Evolutionary conservation across 2,888 invertebrate species (phyloP).

Genomic region (Dendrolimus houi): DNA sequence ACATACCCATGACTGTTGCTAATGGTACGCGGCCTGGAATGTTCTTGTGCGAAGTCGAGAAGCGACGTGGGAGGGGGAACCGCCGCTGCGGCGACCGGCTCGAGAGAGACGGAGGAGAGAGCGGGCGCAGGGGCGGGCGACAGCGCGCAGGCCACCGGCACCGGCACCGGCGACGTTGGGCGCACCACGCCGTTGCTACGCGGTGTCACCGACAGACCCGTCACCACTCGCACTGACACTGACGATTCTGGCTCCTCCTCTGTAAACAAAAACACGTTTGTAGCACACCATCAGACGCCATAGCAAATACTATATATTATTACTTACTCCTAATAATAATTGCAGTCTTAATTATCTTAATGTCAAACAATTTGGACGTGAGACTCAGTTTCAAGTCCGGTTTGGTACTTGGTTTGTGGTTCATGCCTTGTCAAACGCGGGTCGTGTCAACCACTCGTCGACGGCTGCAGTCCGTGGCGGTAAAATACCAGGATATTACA

Average conservation of each 20-base stretch:
- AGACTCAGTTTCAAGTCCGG: too few species aligned
- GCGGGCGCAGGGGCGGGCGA: constrained; percentile 21
- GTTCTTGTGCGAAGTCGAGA: constrained; percentile 70
- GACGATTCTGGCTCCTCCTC: constrained; percentile 71
- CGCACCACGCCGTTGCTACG: constrained; percentile 53
- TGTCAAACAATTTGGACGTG: too few species aligned
- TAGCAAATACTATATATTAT: too few species aligned
- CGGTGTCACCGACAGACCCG: constrained; percentile 49
- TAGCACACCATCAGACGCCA: constrained; percentile 15
- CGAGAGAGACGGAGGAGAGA: constrained; percentile 21
- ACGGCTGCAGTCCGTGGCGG: constrained; percentile 73
- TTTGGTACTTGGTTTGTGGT: constrained; percentile 22
- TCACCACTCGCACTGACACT: constrained; percentile 57
- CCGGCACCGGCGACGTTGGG: constrained; percentile 27
- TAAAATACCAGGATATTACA: constrained; percentile 69
- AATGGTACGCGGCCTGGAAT: constrained; percentile 69
- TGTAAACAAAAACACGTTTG: constrained; percentile 40
- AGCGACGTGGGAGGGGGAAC: constrained; percentile 39
- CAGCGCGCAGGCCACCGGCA: constrained; percentile 25
- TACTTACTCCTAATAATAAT: not conserved
- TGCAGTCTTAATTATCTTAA: not conserved
- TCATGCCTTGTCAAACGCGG: constrained; percentile 66
- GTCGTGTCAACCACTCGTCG: constrained; percentile 56
- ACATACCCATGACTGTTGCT: constrained; percentile 69
- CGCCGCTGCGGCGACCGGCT: constrained; percentile 24